A percentile compares a stretch with the other conserved stretches of the same genome.
Conservation (phyloP, 2,113 vertebrate genomes). For the Brachyhypopomus gauderio region DNA sequence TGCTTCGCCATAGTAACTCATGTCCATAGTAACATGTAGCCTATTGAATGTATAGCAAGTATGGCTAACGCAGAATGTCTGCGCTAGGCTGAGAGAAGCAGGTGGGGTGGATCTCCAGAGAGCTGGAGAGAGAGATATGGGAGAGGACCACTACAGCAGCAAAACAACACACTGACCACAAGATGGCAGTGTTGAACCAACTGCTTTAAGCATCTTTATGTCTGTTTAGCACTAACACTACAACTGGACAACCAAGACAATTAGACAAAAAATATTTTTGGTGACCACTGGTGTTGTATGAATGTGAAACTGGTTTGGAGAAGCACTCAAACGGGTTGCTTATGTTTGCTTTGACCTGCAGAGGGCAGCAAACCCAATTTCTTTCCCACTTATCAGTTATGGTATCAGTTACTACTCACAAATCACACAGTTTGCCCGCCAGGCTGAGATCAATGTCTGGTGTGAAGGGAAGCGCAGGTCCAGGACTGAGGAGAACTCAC, state of each 20-base stretch:
- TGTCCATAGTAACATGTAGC: not conserved
- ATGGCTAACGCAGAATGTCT: constrained; percentile 5
- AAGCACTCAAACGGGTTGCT: constrained; percentile 2
- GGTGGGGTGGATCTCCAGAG: constrained; percentile 40
- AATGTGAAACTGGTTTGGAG: not conserved
- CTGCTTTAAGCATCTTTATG: not conserved
- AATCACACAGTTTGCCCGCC: not conserved
- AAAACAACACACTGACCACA: constrained; percentile 25
- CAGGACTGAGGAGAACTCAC: not conserved
- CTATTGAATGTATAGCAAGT: constrained; percentile 11
- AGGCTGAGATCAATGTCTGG: not conserved
- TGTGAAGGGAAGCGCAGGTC: not conserved
- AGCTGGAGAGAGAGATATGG: constrained; percentile 33
- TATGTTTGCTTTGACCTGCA: constrained; percentile 3
- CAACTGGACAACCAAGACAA: too few species aligned
- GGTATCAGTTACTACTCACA: not conserved
- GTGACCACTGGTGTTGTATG: too few species aligned
- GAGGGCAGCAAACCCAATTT: constrained; percentile 11
- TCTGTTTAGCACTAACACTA: not conserved
- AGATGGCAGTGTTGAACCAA: not conserved
- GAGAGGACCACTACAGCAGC: constrained; percentile 26
- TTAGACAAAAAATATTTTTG: too few species aligned
- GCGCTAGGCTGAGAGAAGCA: constrained; percentile 27
- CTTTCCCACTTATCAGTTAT: not conserved
- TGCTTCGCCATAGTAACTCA: too few species aligned